Base-by-base conservation (phyloP, 30 jellyfish, hydroid and myxozoan genomes). In the Rhopilema esculentum region DNA sequence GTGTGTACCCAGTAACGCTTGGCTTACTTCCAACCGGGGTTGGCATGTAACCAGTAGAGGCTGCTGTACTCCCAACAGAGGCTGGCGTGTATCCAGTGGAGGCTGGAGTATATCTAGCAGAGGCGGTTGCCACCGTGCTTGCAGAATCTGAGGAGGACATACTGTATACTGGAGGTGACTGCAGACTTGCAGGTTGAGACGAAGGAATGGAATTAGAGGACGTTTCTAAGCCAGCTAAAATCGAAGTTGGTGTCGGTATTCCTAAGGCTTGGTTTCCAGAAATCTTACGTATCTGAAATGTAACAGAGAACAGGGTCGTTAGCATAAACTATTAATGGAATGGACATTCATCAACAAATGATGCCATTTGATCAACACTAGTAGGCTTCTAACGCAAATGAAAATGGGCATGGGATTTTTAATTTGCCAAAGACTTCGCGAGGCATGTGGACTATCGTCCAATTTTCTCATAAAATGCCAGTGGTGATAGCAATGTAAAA, bases 241-340 rank as follows among this genome's bases (percentile, higher is more conserved):
- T 32, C 50, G 52, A 40, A 33, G 67, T 15, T 0, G 87, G 21
- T n/a, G 87, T 29, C 32, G 73, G 79, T 53, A 79, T 79, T 6
- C 88, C 88, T 0, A 79, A 65, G 6, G 85, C 79, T 57, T 83
- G 57, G 92, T 70, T 83, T 28, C 51, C 85, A 27, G 52, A 26
- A 20, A 83, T 69, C 33, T 83, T 85, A 32, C 72, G 85, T 16
- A 83, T 70, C 92, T 83, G 30, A 20, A 30, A 77, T n/a, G 12
- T 19, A 20, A 40, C 9, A 40, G 57, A 40, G n/a, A n/a, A n/a
- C n/a, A n/a, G n/a, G n/a, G n/a, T n/a, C n/a, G n/a, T n/a, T n/a
- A n/a, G n/a, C n/a, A n/a, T n/a, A n/a, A n/a, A n/a, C n/a, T n/a
- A n/a, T n/a, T n/a, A n/a, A n/a, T n/a, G n/a, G n/a, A n/a, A n/a